Conservation (phyloP, 2,888 invertebrate genomes). For the Mimachlamys varia region DNA sequence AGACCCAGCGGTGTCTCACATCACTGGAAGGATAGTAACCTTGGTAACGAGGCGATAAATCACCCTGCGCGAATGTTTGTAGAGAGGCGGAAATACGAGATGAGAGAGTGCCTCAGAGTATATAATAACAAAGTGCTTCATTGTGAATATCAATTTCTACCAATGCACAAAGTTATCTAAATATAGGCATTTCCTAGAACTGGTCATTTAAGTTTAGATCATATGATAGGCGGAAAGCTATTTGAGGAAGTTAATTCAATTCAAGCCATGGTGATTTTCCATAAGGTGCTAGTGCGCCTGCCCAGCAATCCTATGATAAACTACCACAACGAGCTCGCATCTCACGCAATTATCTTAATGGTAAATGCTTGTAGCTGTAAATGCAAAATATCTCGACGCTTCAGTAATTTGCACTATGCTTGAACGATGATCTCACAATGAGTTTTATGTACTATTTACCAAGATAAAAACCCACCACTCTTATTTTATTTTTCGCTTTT, state of each 20-base stretch:
- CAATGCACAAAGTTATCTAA: background rate
- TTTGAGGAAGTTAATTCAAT: background rate
- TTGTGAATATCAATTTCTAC: background rate
- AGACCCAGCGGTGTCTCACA: background rate
- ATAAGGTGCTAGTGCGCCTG: slow-evolving; percentile 16
- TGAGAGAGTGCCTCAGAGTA: background rate
- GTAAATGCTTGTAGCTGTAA: background rate
- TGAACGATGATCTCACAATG: background rate
- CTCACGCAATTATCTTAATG: background rate
- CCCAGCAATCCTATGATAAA: background rate
- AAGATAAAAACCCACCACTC: background rate
- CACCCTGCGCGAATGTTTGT: background rate
- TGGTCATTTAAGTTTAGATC: background rate
- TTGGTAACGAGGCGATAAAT: slow-evolving; percentile 1
- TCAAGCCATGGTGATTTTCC: slow-evolving; percentile 1
- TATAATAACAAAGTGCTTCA: background rate
- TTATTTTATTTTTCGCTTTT: background rate
- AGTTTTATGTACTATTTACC: background rate
- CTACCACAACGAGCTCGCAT: background rate
- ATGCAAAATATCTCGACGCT: background rate
- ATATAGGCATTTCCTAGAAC: background rate
- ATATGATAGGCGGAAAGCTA: background rate
- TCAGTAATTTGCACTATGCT: background rate
- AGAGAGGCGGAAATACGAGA: background rate
- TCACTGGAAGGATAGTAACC: slow-evolving; percentile 1